Conservation (phyloP, 2,113 vertebrate genomes). For the Ammodytes marinus region DNA sequence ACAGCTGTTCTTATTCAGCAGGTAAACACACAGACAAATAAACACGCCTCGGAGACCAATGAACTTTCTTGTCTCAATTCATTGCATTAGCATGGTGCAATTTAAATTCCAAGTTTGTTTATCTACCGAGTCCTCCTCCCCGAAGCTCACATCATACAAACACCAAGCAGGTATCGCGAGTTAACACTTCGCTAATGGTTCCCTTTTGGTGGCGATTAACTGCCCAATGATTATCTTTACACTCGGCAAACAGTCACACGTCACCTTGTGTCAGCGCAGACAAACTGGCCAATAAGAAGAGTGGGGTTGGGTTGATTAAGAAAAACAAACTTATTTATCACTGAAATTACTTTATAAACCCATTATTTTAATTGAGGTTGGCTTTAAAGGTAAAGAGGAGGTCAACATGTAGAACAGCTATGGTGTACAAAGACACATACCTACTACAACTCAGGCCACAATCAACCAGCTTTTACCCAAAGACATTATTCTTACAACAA, state of each 20-base stretch:
- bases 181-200: constrained; percentile 75
- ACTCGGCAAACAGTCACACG: constrained; percentile 80
- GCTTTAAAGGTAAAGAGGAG: neutral
- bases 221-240: constrained; percentile 79
- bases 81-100: constrained; percentile 49
- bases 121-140: constrained; percentile 28
- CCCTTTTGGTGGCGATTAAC: constrained; percentile 84
- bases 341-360: neutral
- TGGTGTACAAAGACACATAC: neutral
- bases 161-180: constrained; percentile 44
- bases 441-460: neutral
- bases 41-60: constrained; percentile 43
- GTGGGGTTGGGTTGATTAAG: neutral
- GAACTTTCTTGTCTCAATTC: constrained; percentile 36
- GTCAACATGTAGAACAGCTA: neutral
- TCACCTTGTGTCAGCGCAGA: constrained; percentile 72
- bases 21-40: constrained; percentile 63
- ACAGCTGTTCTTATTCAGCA: constrained; percentile 63
- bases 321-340: neutral
- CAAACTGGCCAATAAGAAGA: constrained; percentile 33
- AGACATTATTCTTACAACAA: neutral
- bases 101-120: constrained; percentile 71
- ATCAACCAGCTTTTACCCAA: neutral
- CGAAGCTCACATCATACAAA: constrained; percentile 8
- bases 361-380: neutral